phyloP scores from a whole-genome alignment of 2,113 vertebrate species.

The Phyllostomus discolor region DNA sequence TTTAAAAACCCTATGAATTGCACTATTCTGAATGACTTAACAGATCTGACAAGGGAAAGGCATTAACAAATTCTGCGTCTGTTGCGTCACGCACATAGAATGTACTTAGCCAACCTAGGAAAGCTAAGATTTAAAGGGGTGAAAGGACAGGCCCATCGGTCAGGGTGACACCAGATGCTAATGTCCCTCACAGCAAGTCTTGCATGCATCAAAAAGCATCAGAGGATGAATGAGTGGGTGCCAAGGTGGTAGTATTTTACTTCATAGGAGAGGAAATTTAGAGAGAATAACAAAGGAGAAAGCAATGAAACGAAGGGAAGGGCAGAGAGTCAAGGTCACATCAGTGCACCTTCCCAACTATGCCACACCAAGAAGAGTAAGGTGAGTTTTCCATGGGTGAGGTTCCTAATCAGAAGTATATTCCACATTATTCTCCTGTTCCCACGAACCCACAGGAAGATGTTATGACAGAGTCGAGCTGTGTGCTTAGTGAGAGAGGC shows the following conservation, averaged over 20 bases:
- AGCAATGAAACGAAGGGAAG: background rate
- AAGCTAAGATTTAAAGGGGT: background rate
- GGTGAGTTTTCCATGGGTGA: background rate
- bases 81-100: background rate
- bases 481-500: background rate
- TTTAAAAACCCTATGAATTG: background rate
- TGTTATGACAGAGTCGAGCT: background rate
- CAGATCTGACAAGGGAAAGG: background rate
- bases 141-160: background rate
- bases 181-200: background rate
- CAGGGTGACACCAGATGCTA: background rate
- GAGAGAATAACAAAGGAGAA: background rate
- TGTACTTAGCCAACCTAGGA: background rate
- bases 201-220: background rate
- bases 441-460: background rate
- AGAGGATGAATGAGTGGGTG: background rate
- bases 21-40: background rate
- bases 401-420: background rate
- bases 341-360: background rate
- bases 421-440: background rate
- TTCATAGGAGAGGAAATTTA: background rate
- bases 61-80: background rate
- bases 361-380: background rate
- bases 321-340: background rate
- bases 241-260: background rate